Base-by-base conservation (phyloP, 2,888 invertebrate genomes). In the Hirtodrosophila confusa region DNA sequence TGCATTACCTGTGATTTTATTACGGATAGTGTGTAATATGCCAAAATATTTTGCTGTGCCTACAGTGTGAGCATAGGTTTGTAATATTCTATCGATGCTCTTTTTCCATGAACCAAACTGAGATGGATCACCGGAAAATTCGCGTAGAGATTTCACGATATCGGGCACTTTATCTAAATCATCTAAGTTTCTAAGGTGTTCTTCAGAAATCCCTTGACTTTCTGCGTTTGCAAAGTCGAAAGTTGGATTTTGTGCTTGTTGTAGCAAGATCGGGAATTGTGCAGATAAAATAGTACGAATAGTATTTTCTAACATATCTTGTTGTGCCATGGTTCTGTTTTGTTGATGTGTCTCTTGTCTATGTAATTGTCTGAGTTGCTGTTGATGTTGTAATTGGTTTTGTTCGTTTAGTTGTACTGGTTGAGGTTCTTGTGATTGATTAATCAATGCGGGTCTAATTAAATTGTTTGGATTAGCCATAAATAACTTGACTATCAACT, bases 11-110 rank as follows among this genome's bases (percentile, higher is more conserved):
- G 8, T 33, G 9, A 33, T 33, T 33, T 9, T 9, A 9, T 33
- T 9, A 33, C 33, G 33, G 9, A 33, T 33, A 9, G 33, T 44
- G 3, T 17, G 17, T 17, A 17, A 17, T 17, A 17, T 17, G 17
- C 44, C 44, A 11, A 44, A 44, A 44, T 44, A 44, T 6, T 44
- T 44, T 10, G 44, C 29, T 10, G 44, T 44, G 27, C 44, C 44
- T 4, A 29, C 11, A 3, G n/a, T 29, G n/a, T 29, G n/a, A 4
- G n/a, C 11, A 10, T 44, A 44, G 3, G 44, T 29, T 4, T 27
- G 2, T 11, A 44, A n/a, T 31, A 44, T 27, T n/a, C 44, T 44
- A 31, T 44, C 31, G 3, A n/a, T 29, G 5, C 44, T 8, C 11
- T 44, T 44, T 12, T 31, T 44, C 44, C 44, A 44, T 7, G 44